Conservation (phyloP, 2,113 vertebrate species). For the Chiloscyllium plagiosum region DNA sequence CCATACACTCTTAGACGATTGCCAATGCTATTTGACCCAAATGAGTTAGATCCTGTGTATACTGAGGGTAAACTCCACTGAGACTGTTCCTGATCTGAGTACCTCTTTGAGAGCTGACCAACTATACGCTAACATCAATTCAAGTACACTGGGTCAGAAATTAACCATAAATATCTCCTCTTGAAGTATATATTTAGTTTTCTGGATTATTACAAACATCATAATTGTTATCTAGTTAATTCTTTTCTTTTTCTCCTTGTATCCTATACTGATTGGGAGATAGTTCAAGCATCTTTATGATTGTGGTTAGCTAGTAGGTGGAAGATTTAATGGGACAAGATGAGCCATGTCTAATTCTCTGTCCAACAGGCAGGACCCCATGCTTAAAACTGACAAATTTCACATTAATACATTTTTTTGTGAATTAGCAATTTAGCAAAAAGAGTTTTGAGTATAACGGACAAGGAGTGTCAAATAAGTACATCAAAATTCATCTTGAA, state of each 20-base stretch:
- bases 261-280: background rate
- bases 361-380: background rate
- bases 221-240: background rate
- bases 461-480: background rate
- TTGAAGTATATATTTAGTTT: background rate
- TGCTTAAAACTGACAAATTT: background rate
- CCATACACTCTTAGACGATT: background rate
- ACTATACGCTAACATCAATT: background rate
- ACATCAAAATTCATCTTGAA: background rate
- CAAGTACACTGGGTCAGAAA: background rate
- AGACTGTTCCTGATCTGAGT: background rate
- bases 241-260: background rate
- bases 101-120: background rate
- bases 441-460: background rate
- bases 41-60: background rate
- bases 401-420: background rate
- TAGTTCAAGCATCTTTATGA: background rate
- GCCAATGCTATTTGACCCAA: background rate
- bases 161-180: background rate
- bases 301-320: background rate
- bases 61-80: background rate
- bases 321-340: background rate
- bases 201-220: background rate
- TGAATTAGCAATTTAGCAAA: background rate
- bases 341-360: background rate